A percentile compares a stretch with the other conserved stretches of the same genome.
Evolutionary conservation across 2,888 invertebrate genomes (phyloP).

Genomic region (Morpho achilles): DNA sequence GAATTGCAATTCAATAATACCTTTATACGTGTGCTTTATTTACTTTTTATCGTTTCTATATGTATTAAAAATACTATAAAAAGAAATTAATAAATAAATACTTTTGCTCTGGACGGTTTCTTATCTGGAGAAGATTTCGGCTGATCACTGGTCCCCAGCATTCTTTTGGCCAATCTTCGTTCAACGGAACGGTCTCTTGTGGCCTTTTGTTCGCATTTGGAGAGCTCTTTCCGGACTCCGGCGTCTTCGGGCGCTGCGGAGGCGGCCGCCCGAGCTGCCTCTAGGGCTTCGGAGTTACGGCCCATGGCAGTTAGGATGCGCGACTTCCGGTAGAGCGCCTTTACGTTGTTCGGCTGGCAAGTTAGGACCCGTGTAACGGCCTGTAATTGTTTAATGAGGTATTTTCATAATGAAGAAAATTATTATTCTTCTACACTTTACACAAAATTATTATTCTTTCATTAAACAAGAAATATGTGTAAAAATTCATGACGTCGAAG

Average conservation of each 20-base stretch:
- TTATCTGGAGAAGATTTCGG: constrained; percentile 41
- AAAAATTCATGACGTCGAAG: too few species aligned
- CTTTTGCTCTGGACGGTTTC: constrained; percentile 62
- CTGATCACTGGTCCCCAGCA: constrained; percentile 44
- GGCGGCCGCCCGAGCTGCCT: constrained; percentile 67
- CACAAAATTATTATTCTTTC: too few species aligned
- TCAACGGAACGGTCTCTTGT: constrained; percentile 71
- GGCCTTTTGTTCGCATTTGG: constrained; percentile 51
- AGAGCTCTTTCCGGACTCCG: constrained; percentile 61
- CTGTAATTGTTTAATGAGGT: constrained; percentile 40
- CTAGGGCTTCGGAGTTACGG: constrained; percentile 84
- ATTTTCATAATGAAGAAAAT: too few species aligned
- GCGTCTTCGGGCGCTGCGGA: constrained; percentile 60
- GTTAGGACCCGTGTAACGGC: constrained; percentile 90
- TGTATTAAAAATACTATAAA: too few species aligned
- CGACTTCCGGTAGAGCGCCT: constrained; percentile 91
- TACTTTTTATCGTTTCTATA: too few species aligned
- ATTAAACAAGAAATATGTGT: too few species aligned
- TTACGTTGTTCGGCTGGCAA: constrained; percentile 92
- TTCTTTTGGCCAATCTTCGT: constrained; percentile 51
- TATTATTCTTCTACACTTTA: too few species aligned
- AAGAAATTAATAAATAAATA: constrained; percentile 22
- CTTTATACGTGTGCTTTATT: too few species aligned
- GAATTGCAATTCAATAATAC: too few species aligned
- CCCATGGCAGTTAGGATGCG: constrained; percentile 69